A percentile compares a stretch with the other conserved stretches of the same genome.
These are phyloP conservation scores for Hemitrygon akajei DNA, from an alignment of 2,797 vertebrate genomes.

Conservation along the genomic window DNA sequence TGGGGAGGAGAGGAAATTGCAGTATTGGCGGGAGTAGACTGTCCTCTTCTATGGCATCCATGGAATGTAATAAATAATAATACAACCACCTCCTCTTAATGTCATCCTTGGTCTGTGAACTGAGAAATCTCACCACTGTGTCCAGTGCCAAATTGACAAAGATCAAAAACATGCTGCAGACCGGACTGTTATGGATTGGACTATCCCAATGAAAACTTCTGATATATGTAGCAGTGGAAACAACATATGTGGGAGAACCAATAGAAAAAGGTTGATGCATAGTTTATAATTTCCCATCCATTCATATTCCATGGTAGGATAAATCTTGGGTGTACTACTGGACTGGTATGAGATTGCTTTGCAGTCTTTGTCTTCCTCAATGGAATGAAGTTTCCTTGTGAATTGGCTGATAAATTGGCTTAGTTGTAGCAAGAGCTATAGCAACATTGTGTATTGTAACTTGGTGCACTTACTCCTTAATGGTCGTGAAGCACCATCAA, in stretches of 20 bases:
- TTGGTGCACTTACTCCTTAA: neutral
- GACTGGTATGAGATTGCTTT: neutral
- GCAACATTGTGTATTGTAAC: neutral
- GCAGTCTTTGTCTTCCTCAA: neutral
- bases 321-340: neutral
- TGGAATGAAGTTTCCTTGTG: neutral
- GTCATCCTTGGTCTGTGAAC: neutral
- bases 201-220: neutral
- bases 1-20: neutral
- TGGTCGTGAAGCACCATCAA: too few species aligned
- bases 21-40: neutral
- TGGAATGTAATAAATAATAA: neutral
- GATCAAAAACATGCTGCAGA: neutral
- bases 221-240: too few species aligned
- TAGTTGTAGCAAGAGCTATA: too few species aligned
- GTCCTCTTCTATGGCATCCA: neutral
- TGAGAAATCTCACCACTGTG: neutral
- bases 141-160: neutral
- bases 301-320: neutral
- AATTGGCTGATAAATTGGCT: neutral
- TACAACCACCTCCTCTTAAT: neutral
- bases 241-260: neutral
- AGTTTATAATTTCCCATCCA: neutral
- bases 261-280: neutral
- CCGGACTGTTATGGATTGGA: neutral